A percentile compares a stretch with the other conserved stretches of the same genome.
These are phyloP conservation scores for Phrynocephalus guinanensis DNA, from an alignment of 2,797 vertebrate species.

Conservation along the genomic window DNA sequence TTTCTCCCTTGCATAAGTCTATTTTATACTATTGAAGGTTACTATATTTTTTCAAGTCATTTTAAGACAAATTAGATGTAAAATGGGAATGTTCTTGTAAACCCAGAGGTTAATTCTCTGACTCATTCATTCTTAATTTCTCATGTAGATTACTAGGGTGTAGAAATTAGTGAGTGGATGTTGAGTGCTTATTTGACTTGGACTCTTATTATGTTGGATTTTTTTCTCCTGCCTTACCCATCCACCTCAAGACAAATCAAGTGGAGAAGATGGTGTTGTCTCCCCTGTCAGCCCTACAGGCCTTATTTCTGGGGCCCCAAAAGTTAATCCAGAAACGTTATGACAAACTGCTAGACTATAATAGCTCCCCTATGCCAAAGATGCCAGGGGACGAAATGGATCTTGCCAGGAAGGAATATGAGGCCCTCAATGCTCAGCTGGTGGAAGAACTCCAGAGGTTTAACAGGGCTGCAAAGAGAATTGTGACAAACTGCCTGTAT, in stretches of 20 bases:
- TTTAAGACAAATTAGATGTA: neutral
- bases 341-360: slow-evolving; percentile 94
- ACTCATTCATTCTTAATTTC: neutral
- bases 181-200: neutral
- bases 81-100: neutral
- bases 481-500: slow-evolving; percentile 87
- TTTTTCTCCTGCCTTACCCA: neutral
- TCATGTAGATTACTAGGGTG: neutral
- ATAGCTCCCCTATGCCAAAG: slow-evolving; percentile 83
- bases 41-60: neutral
- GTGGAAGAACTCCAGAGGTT: slow-evolving; percentile 93
- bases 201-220: slow-evolving; percentile 4
- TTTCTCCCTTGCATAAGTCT: neutral
- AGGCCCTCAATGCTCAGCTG: slow-evolving; percentile 92
- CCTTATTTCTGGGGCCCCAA: slow-evolving; percentile 91
- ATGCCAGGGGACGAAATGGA: slow-evolving; percentile 84
- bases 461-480: slow-evolving; percentile 83
- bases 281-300: slow-evolving; percentile 86
- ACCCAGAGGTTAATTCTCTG: neutral
- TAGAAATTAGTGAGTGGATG: neutral
- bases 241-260: slow-evolving; percentile 78
- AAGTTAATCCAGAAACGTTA: slow-evolving; percentile 98
- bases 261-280: slow-evolving; percentile 84
- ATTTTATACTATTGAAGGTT: neutral
- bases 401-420: slow-evolving; percentile 88